Conservation (phyloP, 2,113 vertebrate genomes). For the Triplophysa rosa region DNA sequence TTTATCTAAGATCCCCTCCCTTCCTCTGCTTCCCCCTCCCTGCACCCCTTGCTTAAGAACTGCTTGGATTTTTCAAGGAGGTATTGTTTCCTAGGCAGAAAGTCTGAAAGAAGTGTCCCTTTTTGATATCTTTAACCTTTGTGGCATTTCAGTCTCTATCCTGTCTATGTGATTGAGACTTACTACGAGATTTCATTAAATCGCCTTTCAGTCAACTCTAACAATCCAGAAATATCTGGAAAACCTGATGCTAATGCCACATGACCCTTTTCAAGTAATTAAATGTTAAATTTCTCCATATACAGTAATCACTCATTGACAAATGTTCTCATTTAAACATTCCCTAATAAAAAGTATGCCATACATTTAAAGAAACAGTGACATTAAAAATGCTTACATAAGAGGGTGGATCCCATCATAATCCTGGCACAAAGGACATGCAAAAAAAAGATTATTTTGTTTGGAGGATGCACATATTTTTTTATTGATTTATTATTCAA, state of each 20-base stretch:
- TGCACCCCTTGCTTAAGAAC: constrained; percentile 58
- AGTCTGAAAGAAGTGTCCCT: constrained; percentile 51
- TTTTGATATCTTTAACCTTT: constrained; percentile 33
- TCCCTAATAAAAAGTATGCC: too few species aligned
- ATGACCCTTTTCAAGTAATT: neutral
- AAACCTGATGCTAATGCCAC: neutral
- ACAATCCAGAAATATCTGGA: neutral
- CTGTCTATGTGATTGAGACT: constrained; percentile 11
- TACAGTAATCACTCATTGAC: neutral
- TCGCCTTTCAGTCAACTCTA: neutral
- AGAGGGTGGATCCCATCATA: too few species aligned
- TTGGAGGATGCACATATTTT: too few species aligned
- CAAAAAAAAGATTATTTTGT: too few species aligned
- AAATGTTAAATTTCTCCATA: neutral
- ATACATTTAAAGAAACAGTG: too few species aligned
- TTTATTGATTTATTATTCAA: too few species aligned
- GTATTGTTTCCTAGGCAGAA: constrained; percentile 63
- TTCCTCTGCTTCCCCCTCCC: constrained; percentile 65
- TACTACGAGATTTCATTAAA: neutral
- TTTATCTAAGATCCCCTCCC: constrained; percentile 76
- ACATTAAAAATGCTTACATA: too few species aligned
- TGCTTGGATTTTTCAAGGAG: constrained; percentile 34
- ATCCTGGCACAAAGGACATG: too few species aligned
- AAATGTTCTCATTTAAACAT: neutral
- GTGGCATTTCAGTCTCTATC: constrained; percentile 30